Conservation (phyloP, 37 sponge, comb jelly and placozoan species). For the Cliona cf. orientalis region DNA sequence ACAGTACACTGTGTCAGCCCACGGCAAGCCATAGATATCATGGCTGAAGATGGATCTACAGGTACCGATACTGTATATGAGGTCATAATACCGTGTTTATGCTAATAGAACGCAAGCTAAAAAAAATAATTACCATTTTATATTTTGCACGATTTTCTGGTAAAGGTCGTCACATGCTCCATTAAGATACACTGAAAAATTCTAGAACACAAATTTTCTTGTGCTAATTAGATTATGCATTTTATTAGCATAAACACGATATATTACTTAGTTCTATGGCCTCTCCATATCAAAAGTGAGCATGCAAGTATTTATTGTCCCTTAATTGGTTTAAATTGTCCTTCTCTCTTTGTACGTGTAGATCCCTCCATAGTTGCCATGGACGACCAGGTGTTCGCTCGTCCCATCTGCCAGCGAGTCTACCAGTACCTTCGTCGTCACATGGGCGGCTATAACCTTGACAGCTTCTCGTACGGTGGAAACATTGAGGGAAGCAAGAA, state of each 20-base stretch:
- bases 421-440: conserved; percentile 69
- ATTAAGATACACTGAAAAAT: too few species aligned
- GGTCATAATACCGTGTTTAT: too few species aligned
- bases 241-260: neutral
- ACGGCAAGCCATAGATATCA: neutral
- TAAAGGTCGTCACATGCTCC: too few species aligned
- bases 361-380: conserved; percentile 25
- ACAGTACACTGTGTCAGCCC: conserved; percentile 43
- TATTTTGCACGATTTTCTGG: too few species aligned
- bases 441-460: conserved; percentile 8
- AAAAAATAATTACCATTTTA: too few species aligned
- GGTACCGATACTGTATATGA: too few species aligned
- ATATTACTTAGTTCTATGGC: too few species aligned
- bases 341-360: neutral
- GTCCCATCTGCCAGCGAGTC: conserved; percentile 64
- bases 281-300: too few species aligned
- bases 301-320: neutral
- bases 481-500: conserved; percentile 14
- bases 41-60: conserved; percentile 10
- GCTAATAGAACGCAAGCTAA: too few species aligned
- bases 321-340: neutral
- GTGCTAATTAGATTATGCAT: neutral
- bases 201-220: neutral
- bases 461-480: conserved; percentile 29
- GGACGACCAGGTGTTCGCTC: conserved; percentile 43